Evolutionary conservation across 2,113 vertebrate genomes (phyloP).

Genomic region (Aegithalos caudatus): DNA sequence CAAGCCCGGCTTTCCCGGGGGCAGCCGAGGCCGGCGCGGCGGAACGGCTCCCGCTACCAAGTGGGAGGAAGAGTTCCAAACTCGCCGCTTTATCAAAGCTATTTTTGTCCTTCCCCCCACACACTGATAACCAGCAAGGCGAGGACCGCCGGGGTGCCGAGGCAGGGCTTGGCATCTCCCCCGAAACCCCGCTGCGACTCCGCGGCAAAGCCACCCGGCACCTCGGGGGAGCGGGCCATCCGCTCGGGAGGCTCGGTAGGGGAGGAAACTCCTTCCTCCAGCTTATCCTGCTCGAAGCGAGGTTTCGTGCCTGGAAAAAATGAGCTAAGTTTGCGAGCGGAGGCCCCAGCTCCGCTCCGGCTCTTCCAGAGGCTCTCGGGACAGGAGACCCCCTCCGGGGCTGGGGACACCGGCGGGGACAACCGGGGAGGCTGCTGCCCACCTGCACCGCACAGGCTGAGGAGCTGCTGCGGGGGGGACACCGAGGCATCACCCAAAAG

Average conservation of each 20-base stretch:
- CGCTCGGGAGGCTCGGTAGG: background rate
- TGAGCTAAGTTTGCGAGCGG: constrained; percentile 24
- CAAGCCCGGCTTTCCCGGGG: background rate
- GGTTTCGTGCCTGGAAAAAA: constrained; percentile 22
- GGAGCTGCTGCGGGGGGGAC: background rate
- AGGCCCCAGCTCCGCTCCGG: background rate
- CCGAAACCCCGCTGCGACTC: background rate
- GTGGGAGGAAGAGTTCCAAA: background rate
- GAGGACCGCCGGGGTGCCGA: background rate
- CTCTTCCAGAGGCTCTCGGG: background rate
- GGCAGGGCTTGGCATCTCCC: background rate
- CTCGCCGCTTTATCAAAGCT: constrained; percentile 4
- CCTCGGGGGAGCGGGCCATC: background rate
- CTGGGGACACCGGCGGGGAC: background rate
- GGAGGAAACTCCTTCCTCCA: constrained; percentile 26
- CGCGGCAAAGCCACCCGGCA: background rate
- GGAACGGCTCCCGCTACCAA: background rate
- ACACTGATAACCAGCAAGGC: background rate
- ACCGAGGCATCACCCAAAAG: background rate
- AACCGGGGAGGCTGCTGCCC: background rate
- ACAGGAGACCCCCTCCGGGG: background rate
- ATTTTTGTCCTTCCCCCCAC: background rate
- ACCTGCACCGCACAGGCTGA: background rate
- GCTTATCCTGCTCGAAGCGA: background rate
- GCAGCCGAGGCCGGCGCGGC: constrained; percentile 14